Evolutionary conservation across 37 sponge, comb jelly and placozoan genomes (phyloP), one percentile per base, ranked within the genome.

Genomic region (Theonella swinhoei): DNA sequence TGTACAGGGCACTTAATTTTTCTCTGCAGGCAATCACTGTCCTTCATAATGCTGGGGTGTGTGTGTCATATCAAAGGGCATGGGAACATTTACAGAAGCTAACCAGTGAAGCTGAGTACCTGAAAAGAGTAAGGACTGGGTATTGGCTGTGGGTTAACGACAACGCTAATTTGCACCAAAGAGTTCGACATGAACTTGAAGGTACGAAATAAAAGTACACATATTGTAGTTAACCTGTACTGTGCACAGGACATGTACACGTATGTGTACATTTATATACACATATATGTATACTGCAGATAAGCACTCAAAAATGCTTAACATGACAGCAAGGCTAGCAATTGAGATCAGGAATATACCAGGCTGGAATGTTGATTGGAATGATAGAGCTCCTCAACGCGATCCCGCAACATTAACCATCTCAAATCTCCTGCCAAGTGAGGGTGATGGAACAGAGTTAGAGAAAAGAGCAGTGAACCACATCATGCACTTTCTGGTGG

Each of bases 121-220:
- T 62, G 7, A 38, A 76, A 76, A 62, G 58, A 25, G 62, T 76
- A 20, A 59, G 63, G 63, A 38, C 9, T 34, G 77, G 63, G 36
- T 35, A 76, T 59, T 76, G 77, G 77, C 60, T 76, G 23, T 76
- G 77, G 62, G 77, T 76, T 1, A 61, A 76, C 31, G 62, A 76
- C 31, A 76, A 76, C 62, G 23, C 41, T 28, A 74, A 74, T 31
- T 42, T 74, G 22, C 32, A 76, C 62, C 77, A 76, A 54, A 26
- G 34, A 33, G 77, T 76, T 24, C 2, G 77, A 14, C 77, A 76
- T 61, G 77, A 76, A 76, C 31, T 61, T 35, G 69, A 68, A 66
- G 80, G 80, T 80, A 36, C 39, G 60, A 22, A 59, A 29, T 33
- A 11, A 59, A 7, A 17, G 24, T 2, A 25, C 61, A 25, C n/a